Evolutionary conservation across 2,888 invertebrate species (phyloP).

Genomic region (Ophion costatus): DNA sequence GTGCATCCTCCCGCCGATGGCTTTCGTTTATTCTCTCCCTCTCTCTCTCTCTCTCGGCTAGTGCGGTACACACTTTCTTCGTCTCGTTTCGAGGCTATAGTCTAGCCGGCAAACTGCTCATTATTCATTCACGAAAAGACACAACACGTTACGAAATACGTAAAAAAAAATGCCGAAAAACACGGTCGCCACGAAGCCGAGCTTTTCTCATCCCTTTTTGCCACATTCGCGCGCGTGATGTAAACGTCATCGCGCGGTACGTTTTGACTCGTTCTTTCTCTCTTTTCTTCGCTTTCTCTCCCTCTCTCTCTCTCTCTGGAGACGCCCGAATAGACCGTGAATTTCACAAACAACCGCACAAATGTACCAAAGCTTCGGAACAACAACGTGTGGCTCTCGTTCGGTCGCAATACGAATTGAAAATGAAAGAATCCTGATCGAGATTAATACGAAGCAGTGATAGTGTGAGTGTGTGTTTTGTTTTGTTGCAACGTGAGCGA

Average conservation of each 20-base stretch:
- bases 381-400: background rate
- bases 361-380: background rate
- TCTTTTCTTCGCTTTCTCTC: background rate
- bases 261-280: background rate
- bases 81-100: background rate
- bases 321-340: background rate
- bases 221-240: background rate
- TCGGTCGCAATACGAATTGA: background rate
- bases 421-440: slow-evolving; percentile 7
- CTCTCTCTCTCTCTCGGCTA: background rate
- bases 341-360: background rate
- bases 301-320: background rate
- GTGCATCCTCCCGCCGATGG: slow-evolving; percentile 2
- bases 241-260: background rate
- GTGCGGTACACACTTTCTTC: background rate
- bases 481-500: slow-evolving; percentile 16
- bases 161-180: background rate
- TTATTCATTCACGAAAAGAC: background rate
- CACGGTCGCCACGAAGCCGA: background rate
- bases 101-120: background rate
- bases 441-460: slow-evolving; percentile 37
- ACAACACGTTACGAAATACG: background rate
- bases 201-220: background rate
- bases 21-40: background rate
- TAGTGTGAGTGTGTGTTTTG: slow-evolving; percentile 31